Evolutionary conservation across 2,888 invertebrate species (phyloP), one percentile per base, ranked within the genome.

Genomic region (Drosophila conformis): DNA sequence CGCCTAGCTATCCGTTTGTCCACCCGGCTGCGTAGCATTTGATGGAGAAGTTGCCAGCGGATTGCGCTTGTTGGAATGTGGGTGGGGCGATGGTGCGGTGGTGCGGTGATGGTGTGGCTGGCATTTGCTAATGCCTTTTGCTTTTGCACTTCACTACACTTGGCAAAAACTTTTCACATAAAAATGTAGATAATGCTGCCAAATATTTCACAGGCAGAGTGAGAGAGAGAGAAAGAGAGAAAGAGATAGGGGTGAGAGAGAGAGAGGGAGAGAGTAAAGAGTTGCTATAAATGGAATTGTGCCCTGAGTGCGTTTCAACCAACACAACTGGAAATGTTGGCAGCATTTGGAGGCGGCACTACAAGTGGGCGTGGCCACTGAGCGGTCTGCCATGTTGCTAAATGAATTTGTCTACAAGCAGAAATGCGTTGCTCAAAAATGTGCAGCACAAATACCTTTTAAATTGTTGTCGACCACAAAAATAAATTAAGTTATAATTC

Each of bases 101-200:
- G 36, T 48, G 36, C 36, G 58, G 48, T 29, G 48, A 1, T 56
- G 38, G 42, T 31, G 42, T 56, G 73, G 57, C 27, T 69, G 63
- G 60, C 57, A 64, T 61, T 60, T 68, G 58, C 72, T 73, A 78
- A 78, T 76, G 80, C 80, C 73, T 77, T 80, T 87, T 84, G 89
- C 87, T 73, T 87, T 84, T 80, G 80, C 85, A 87, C 80, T 85
- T 85, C 85, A 89, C 85, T 87, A 77, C 84, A 82, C 79, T 82
- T 73, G 72, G 63, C 68, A 56, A 62, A 87, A 85, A 85, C 80
- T 85, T 85, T 85, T 85, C 85, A 78, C 89, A 85, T 85, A 84
- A 87, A 85, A 85, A 85, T 85, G 76, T 84, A 77, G 85, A 89
- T 89, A 85, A 85, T 85, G 84, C 51, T 68, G 63, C 46, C 33